These are phyloP conservation scores for Diorhabda elongata DNA, from an alignment of 1,140 invertebrate species.

Conservation along the genomic window DNA sequence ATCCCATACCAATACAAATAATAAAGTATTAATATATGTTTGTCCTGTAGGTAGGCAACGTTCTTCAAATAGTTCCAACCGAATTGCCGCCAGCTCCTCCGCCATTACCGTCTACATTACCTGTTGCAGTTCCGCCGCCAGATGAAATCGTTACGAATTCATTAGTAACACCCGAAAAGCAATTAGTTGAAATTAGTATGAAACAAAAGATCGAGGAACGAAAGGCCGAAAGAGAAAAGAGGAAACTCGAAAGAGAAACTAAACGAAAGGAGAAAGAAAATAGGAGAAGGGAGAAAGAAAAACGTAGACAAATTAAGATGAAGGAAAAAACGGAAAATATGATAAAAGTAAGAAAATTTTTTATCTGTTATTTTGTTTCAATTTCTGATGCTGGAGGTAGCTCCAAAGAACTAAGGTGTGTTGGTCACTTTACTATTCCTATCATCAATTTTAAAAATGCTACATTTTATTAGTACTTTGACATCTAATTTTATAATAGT, in stretches of 20 bases:
- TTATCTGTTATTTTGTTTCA: no score
- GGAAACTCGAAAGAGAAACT: constrained; percentile 38
- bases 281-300: constrained; percentile 43
- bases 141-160: neutral
- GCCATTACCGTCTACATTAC: neutral
- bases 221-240: constrained; percentile 39
- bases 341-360: constrained; percentile 40
- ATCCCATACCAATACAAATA: neutral
- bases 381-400: no score
- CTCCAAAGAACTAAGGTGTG: no score
- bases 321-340: constrained; percentile 46
- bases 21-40: constrained; percentile 6
- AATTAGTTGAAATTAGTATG: constrained; percentile 32
- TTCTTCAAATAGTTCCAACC: constrained; percentile 55
- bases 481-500: no score
- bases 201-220: constrained; percentile 36
- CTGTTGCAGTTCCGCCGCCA: constrained; percentile 8
- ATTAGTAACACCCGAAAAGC: constrained; percentile 19
- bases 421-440: no score
- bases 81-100: constrained; percentile 17
- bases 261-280: constrained; percentile 45
- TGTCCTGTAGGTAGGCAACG: constrained; percentile 54
- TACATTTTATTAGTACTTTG: no score
- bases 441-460: no score
- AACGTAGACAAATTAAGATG: constrained; percentile 38